Conservation (phyloP, 2,797 vertebrate genomes). For the Hoplostethus mediterraneus region DNA sequence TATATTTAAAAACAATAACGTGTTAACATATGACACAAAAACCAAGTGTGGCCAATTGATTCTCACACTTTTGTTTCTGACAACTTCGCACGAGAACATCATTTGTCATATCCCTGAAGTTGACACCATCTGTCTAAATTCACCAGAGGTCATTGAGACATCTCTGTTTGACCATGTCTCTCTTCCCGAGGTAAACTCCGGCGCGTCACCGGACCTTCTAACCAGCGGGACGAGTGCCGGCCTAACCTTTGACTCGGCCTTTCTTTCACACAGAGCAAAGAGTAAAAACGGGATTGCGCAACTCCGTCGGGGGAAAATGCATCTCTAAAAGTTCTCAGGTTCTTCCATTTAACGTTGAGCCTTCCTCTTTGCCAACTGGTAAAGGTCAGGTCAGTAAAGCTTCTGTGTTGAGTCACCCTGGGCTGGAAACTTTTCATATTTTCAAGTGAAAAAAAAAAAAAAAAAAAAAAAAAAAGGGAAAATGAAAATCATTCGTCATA, state of each 20-base stretch:
- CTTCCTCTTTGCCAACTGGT: slow-evolving; percentile 68
- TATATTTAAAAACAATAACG: not conserved
- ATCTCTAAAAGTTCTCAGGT: slow-evolving; percentile 40
- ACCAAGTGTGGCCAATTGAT: not conserved
- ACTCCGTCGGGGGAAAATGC: slow-evolving; percentile 33
- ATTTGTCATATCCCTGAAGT: slow-evolving; percentile 36
- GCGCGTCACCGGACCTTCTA: slow-evolving; percentile 51
- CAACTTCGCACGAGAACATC: slow-evolving; percentile 58
- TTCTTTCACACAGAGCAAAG: slow-evolving; percentile 49
- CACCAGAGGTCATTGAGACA: slow-evolving; percentile 66
- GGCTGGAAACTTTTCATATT: slow-evolving; percentile 63
- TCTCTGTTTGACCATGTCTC: slow-evolving; percentile 53
- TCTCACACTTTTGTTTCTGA: slow-evolving; percentile 22
- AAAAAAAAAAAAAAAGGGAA: slow-evolving; percentile 1
- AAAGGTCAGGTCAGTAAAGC: slow-evolving; percentile 73
- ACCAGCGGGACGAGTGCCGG: slow-evolving; percentile 57
- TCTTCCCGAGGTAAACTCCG: slow-evolving; percentile 67
- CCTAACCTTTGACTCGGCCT: slow-evolving; percentile 74
- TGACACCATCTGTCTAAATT: slow-evolving; percentile 74
- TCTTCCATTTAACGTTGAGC: slow-evolving; percentile 58
- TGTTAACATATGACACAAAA: not conserved
- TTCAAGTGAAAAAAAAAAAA: slow-evolving; percentile 26
- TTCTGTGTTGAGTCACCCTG: slow-evolving; percentile 56
- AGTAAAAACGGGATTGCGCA: slow-evolving; percentile 36
- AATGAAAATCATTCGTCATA: slow-evolving; percentile 68